A percentile compares a stretch with the other conserved stretches of the same genome.
Evolutionary conservation across 2,797 vertebrate species (phyloP).

Genomic region (Megalops cyprinoides): DNA sequence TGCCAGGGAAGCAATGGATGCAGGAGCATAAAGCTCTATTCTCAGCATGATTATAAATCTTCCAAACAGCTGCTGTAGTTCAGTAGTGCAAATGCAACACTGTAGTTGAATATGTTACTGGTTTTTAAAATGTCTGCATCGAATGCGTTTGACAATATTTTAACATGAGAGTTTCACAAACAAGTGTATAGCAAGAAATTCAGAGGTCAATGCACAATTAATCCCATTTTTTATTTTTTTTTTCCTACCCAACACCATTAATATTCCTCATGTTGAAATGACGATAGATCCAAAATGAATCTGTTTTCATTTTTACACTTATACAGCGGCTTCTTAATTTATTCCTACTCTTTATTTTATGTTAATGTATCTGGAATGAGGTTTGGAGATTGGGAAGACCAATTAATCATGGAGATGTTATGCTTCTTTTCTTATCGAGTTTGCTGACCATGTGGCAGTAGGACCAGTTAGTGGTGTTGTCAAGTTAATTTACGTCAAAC

Average conservation of each 20-base stretch:
- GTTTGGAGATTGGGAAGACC: not conserved
- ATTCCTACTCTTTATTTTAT: constrained; percentile 13
- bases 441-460: constrained; percentile 20
- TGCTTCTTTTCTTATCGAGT: constrained; percentile 14
- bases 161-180: not conserved
- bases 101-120: no score
- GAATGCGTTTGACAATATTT: not conserved
- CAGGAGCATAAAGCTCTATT: no score
- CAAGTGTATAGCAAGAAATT: not conserved
- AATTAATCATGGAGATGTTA: not conserved
- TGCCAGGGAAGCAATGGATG: no score
- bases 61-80: no score
- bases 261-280: constrained; percentile 19
- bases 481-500: not conserved
- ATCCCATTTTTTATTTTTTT: constrained; percentile 30
- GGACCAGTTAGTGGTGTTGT: not conserved
- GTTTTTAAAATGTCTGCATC: no score
- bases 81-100: no score
- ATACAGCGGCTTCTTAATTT: constrained; percentile 21
- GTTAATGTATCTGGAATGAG: constrained; percentile 11
- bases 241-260: constrained; percentile 23
- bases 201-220: not conserved
- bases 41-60: no score
- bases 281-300: constrained; percentile 25
- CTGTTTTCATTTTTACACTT: constrained; percentile 1